Percentiles rank a stretch among this genome's conserved stretches.
Evolutionary conservation across 1,140 invertebrate genomes (phyloP).

Genomic region (Lepidostoma basale): DNA sequence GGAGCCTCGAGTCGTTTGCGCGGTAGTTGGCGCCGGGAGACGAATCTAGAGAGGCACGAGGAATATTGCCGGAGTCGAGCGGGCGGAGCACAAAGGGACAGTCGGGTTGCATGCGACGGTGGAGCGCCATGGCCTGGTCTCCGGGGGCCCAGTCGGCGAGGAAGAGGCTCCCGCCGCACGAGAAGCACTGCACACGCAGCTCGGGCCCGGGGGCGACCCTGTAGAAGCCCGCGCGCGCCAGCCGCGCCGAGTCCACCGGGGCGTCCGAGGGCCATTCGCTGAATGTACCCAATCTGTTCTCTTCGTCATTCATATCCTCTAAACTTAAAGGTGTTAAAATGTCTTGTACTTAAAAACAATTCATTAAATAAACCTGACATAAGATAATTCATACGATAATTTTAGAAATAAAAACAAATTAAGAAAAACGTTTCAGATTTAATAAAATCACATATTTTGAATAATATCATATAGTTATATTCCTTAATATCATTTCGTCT

Average conservation of each 20-base stretch:
- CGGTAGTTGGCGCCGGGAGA: conserved; percentile 60
- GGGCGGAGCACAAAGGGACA: conserved; percentile 76
- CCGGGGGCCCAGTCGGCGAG: conserved; percentile 76
- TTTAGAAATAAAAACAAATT: too few relatives aligned
- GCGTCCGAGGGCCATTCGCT: conserved; percentile 72
- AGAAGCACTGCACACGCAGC: conserved; percentile 72
- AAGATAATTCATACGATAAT: too few relatives aligned
- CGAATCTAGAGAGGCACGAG: conserved; percentile 53
- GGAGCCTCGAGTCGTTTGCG: conserved; percentile 60
- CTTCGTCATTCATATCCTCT: conserved; percentile 76
- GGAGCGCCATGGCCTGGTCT: conserved; percentile 72
- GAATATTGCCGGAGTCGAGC: conserved; percentile 68
- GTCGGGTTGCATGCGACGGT: conserved; percentile 66
- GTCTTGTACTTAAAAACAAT: too few relatives aligned
- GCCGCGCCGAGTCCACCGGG: conserved; percentile 65
- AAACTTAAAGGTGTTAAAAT: too few relatives aligned
- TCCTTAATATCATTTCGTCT: too few relatives aligned
- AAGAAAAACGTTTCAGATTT: too few relatives aligned
- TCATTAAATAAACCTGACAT: too few relatives aligned
- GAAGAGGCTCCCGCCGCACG: conserved; percentile 71
- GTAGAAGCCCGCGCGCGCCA: conserved; percentile 85
- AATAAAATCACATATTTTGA: too few relatives aligned
- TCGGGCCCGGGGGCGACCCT: conserved; percentile 70
- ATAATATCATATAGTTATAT: too few relatives aligned
- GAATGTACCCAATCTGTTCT: conserved; percentile 72